Conservation (phyloP, 2,113 vertebrate genomes). For the Colius striatus region DNA sequence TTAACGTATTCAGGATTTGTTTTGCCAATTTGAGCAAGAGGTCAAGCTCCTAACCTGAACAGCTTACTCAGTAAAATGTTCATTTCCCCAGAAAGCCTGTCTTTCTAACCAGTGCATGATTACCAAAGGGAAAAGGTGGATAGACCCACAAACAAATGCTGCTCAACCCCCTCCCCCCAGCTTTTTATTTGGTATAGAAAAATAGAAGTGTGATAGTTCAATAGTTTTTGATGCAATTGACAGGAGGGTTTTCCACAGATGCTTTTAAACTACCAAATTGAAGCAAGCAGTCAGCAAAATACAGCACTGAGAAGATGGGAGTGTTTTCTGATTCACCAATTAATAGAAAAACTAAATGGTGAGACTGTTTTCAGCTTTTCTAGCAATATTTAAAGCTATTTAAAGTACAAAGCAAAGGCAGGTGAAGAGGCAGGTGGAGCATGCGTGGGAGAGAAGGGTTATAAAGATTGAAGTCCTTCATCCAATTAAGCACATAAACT, state of each 20-base stretch:
- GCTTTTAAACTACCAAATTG: slow-evolving; percentile 20
- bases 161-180: background rate
- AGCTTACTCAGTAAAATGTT: background rate
- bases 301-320: background rate
- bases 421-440: background rate
- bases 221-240: background rate
- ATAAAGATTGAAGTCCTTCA: background rate
- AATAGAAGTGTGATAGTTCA: background rate
- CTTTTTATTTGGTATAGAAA: background rate
- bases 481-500: background rate
- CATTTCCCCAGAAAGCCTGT: background rate
- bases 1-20: background rate
- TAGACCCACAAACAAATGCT: background rate
- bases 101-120: background rate
- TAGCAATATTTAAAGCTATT: background rate
- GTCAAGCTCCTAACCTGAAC: background rate
- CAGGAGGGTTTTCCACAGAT: background rate
- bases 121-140: background rate
- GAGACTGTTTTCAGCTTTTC: background rate
- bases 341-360: background rate
- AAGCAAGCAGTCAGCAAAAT: slow-evolving; percentile 18
- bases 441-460: background rate
- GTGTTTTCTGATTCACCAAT: background rate
- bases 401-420: background rate
- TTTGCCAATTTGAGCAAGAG: background rate